Base-by-base conservation (phyloP, 2,797 vertebrate genomes). In the Pseudopleuronectes americanus region DNA sequence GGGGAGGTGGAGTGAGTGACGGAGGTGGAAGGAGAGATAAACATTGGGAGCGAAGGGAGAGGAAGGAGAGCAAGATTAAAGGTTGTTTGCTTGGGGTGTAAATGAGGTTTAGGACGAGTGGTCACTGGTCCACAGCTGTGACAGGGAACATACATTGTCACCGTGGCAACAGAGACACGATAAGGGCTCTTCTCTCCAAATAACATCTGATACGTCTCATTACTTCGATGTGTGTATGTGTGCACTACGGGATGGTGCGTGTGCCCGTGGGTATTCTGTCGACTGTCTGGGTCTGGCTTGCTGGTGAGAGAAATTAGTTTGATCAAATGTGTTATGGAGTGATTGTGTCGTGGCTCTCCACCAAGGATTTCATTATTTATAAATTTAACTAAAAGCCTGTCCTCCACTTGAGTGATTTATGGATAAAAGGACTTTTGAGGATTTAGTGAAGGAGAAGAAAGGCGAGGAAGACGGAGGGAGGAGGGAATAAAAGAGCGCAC, bases 351-450 rank as follows among this genome's bases (percentile, higher is more conserved):
- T 51, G 59, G 68, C 68, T 69, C 76, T n/a, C 71, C 53, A 75
- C 77, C 59, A 72, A 82, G 68, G 63, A 77, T 88, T 83, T 64
- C 45, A 83, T 86, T 85, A 88, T 90, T 90, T 90, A 88, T 83
- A 70, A 90, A 89, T 90, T 89, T 84, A 88, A 89, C 70, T 78
- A 84, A 84, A 87, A 88, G 84, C 83, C 73, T 84, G 68, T 78
- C 81, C 62, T 80, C 81, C 68, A 77, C 87, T 81, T 84, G 61
- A 13, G 22, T 83, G 87, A 89, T 81, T 89, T 89, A 87, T 88
- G 78, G 81, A 78, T 69, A 76, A 52, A 48, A 71, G 69, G 87
- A 84, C 82, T 83, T 87, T 83, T 80, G 49, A 81, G 81, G 86
- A 90, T 89, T 90, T 87, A 83, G 66, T 58, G 59, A 48, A 69